These are phyloP conservation scores for Drosophila greeni DNA, from an alignment of 2,888 invertebrate genomes.

Conservation along the genomic window DNA sequence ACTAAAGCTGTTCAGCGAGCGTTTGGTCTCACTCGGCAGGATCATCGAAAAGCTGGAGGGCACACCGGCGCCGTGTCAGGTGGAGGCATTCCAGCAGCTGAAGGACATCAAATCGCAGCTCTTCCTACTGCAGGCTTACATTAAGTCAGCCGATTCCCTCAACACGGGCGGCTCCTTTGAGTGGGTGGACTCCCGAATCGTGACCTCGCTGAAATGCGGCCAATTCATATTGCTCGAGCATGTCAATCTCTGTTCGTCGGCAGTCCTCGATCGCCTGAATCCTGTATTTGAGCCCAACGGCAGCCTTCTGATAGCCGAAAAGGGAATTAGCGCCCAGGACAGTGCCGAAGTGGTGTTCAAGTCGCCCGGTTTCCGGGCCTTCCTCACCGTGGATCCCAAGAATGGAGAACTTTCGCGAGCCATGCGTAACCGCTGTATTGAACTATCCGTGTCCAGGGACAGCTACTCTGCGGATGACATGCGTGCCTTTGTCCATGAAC, in stretches of 20 bases:
- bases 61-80: conserved; percentile 41
- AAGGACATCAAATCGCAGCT: conserved; percentile 48
- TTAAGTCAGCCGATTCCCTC: conserved; percentile 81
- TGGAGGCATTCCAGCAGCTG: conserved; percentile 32
- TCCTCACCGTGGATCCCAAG: conserved; percentile 96
- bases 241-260: conserved; percentile 96
- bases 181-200: conserved; percentile 93
- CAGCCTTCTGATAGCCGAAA: conserved; percentile 91
- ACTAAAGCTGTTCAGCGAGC: conserved; percentile 68
- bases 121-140: conserved; percentile 57
- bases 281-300: conserved; percentile 96
- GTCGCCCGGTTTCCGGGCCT: conserved; percentile 94
- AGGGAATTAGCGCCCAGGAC: conserved; percentile 87
- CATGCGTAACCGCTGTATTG: conserved; percentile 98
- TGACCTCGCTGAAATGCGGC: conserved; percentile 90
- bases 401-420: conserved; percentile 98
- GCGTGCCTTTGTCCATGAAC: conserved; percentile 80
- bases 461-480: conserved; percentile 79
- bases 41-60: conserved; percentile 59
- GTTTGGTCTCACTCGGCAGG: conserved; percentile 61
- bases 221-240: conserved; percentile 93
- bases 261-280: conserved; percentile 97
- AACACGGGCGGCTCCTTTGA: conserved; percentile 94
- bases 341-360: conserved; percentile 87
- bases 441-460: conserved; percentile 82